A percentile compares a stretch with the other conserved stretches of the same genome.
These are phyloP conservation scores for Berghia stephanieae DNA, from an alignment of 1,140 invertebrate species.

Conservation along the genomic window DNA sequence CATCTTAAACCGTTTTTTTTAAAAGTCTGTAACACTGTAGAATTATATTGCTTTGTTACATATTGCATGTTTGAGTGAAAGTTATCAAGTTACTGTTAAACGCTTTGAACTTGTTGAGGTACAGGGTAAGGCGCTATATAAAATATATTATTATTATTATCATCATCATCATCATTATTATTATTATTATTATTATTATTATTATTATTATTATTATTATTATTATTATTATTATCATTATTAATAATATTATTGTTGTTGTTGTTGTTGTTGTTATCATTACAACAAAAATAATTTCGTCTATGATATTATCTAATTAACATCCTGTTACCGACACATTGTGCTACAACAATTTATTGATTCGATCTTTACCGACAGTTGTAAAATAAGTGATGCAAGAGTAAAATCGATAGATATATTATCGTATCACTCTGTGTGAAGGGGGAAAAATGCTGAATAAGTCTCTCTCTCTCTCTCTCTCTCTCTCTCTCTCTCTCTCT, in stretches of 20 bases:
- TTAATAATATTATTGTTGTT: no score
- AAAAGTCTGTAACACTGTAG: no score
- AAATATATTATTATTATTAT: background rate
- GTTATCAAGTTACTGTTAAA: no score
- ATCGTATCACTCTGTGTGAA: no score
- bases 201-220: background rate
- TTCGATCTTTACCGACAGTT: no score
- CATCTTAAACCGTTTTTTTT: no score
- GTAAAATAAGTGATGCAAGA: no score
- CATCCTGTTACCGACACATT: background rate
- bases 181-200: background rate
- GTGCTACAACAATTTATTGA: background rate
- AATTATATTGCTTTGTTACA: no score
- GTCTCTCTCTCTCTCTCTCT: background rate
- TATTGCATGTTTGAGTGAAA: no score
- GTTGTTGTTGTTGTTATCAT: background rate
- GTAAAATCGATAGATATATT: no score
- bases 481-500: background rate
- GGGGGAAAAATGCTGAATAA: background rate
- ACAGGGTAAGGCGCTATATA: no score
- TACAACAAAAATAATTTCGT: background rate
- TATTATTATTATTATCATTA: background rate
- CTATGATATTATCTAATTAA: background rate
- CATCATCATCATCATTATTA: background rate
- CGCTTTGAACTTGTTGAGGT: no score